Evolutionary conservation across 1,140 invertebrate genomes (phyloP), one percentile per base, ranked within the genome.

Genomic region (Bombus turneri): DNA sequence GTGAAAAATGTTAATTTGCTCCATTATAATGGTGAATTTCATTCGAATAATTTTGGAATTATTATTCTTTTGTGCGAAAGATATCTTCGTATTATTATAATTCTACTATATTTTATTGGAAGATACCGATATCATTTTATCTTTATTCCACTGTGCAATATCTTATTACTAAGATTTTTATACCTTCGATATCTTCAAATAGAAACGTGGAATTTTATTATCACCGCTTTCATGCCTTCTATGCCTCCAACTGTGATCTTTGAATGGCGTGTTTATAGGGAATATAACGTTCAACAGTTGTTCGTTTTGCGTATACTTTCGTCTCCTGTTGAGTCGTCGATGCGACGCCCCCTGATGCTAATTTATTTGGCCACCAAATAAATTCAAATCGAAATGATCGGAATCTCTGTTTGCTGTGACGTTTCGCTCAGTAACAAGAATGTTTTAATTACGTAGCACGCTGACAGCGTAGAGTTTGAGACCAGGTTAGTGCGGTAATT

Each of bases 401-500:
- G 86, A 74, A 79, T 88, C 83, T 73, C 76, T 91, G 87, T 91
- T 90, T 87, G 78, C 88, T 28, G 57, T 86, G 84, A 85, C 88
- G 86, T 87, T 89, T 71, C 88, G 76, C 71, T 78, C 82, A 79
- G 73, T 86, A 85, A 90, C 92, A 92, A 92, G 92, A 93, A 92
- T 93, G 91, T 93, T 94, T 93, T 92, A 94, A 94, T 94, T 93
- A 92, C 88, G 86, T 83, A 82, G 86, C 73, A 74, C 79, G 85
- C 71, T 79, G 82, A 79, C 79, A 81, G 78, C 78, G 83, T 74
- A 87, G 83, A 89, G 87, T 83, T 83, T 86, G 86, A 90, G 87
- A 90, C 86, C 90, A 90, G 90, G 91, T 93, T 94, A 92, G 94
- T 94, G 93, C 88, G 90, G 90, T 93, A 93, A 94, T 95, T 95